Conservation (phyloP, 1,140 invertebrate genomes). For the Sipha flava region DNA sequence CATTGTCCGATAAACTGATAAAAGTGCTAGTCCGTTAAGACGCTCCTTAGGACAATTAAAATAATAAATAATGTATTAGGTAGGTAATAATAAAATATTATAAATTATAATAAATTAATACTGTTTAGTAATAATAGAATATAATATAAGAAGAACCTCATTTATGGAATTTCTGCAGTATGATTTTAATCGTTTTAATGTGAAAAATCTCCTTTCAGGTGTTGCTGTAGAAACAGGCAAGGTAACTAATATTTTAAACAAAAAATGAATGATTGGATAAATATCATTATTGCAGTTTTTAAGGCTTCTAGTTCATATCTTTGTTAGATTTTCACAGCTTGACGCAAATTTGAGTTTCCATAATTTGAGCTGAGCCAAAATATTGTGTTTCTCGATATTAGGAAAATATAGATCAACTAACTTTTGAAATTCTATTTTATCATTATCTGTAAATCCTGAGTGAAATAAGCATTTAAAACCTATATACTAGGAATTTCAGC, state of each 20-base stretch:
- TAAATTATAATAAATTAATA: too few relatives aligned
- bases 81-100: too few relatives aligned
- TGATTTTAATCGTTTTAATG: background rate
- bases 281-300: background rate
- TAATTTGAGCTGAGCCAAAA: background rate
- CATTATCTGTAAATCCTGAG: background rate
- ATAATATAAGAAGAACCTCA: too few relatives aligned
- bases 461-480: background rate
- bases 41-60: too few relatives aligned
- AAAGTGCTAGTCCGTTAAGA: too few relatives aligned
- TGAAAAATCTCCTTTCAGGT: background rate
- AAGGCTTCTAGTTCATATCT: background rate
- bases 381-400: background rate
- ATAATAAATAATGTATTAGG: too few relatives aligned
- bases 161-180: background rate
- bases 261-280: background rate
- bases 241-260: background rate
- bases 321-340: background rate
- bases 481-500: background rate
- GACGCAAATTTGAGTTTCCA: background rate
- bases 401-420: background rate
- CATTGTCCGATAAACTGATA: too few relatives aligned
- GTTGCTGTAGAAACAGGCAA: background rate
- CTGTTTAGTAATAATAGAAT: too few relatives aligned
- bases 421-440: background rate